Percentiles rank a stretch among this genome's conserved stretches.
Evolutionary conservation across 2,113 vertebrate genomes (phyloP).

Genomic region (Odocoileus hemionus): DNA sequence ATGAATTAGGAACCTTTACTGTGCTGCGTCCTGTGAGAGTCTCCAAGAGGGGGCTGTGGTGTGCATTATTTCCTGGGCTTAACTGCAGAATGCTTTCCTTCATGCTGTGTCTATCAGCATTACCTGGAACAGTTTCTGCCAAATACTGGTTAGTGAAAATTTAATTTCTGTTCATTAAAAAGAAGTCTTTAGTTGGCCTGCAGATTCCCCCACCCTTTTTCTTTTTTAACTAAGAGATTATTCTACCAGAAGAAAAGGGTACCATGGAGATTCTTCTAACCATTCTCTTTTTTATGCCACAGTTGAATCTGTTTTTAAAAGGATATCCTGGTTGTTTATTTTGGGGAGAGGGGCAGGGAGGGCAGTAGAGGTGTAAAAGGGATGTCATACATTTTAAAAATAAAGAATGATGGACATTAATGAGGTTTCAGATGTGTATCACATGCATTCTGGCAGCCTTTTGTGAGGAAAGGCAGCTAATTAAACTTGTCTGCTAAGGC

Average conservation of each 20-base stretch:
- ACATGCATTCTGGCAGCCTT: constrained; percentile 38
- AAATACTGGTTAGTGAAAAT: constrained; percentile 10
- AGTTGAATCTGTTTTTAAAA: neutral
- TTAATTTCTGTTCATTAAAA: constrained; percentile 9
- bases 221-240: constrained; percentile 22
- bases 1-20: neutral
- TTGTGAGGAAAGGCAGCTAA: constrained; percentile 58
- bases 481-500: constrained; percentile 48
- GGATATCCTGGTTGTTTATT: neutral
- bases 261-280: constrained; percentile 32
- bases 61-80: neutral
- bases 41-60: neutral
- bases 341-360: neutral
- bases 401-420: constrained; percentile 17
- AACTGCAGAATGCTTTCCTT: neutral
- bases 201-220: neutral
- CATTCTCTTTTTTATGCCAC: neutral
- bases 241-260: constrained; percentile 10
- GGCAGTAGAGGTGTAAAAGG: neutral
- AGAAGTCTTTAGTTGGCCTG: neutral
- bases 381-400: neutral
- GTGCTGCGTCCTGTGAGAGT: neutral
- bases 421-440: constrained; percentile 43
- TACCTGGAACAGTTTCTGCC: neutral
- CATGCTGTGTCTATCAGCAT: neutral